Evolutionary conservation across 2,113 vertebrate species (phyloP).

Genomic region (Dendrocopos noguchii): DNA sequence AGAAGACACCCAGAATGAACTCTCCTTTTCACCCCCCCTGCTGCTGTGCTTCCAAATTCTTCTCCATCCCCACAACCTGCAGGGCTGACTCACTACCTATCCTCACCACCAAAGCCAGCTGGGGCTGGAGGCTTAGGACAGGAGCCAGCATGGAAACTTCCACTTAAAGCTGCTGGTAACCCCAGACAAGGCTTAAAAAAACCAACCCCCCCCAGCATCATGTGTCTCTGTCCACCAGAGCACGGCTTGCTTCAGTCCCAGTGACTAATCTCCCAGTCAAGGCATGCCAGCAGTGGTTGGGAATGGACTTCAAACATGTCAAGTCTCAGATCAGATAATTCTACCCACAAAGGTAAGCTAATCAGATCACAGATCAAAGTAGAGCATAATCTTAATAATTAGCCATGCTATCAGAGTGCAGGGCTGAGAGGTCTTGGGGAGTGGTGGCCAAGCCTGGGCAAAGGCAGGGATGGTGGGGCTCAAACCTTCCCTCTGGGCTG

Average conservation of each 20-base stretch:
- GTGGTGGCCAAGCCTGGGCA: neutral
- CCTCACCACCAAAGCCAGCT: neutral
- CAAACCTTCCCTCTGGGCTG: neutral
- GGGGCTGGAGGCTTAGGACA: neutral
- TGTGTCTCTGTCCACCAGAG: neutral
- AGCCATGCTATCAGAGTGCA: neutral
- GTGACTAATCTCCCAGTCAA: neutral
- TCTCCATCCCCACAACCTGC: neutral
- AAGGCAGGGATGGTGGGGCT: neutral
- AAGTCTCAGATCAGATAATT: neutral
- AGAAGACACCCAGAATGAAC: neutral
- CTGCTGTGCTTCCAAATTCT: neutral
- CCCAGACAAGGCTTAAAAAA: neutral
- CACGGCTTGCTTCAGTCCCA: neutral
- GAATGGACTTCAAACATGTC: neutral
- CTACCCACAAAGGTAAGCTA: neutral
- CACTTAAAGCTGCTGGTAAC: neutral
- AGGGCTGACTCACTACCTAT: neutral
- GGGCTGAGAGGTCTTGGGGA: rapidly evolving
- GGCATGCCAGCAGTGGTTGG: neutral
- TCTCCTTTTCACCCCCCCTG: neutral
- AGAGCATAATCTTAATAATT: neutral
- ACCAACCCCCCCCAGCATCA: neutral
- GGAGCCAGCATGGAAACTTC: conserved; percentile 50
- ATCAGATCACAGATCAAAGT: conserved; percentile 23